These are phyloP conservation scores for Lymantria dispar DNA, from an alignment of 2,888 invertebrate genomes.

Conservation along the genomic window DNA sequence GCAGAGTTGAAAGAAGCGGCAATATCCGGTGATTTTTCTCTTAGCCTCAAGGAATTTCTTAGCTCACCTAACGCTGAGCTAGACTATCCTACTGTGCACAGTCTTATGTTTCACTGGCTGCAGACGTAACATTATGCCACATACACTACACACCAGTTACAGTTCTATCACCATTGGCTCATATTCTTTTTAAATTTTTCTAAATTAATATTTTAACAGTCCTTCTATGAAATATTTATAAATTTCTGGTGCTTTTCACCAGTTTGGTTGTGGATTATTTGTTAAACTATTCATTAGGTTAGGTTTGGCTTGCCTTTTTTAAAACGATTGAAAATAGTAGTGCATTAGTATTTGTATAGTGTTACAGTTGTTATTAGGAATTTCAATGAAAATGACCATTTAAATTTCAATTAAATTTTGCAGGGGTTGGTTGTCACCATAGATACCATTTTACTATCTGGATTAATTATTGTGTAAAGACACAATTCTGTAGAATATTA, in stretches of 20 bases:
- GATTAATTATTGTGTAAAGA: background rate
- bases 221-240: too few species aligned
- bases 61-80: conserved; percentile 72
- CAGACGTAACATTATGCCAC: conserved; percentile 65
- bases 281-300: too few species aligned
- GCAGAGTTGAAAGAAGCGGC: conserved; percentile 49
- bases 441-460: too few species aligned
- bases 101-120: conserved; percentile 79
- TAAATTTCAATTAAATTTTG: background rate
- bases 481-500: conserved; percentile 1
- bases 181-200: conserved; percentile 26
- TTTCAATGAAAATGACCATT: too few species aligned
- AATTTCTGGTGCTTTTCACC: background rate
- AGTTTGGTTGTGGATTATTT: too few species aligned
- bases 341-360: too few species aligned
- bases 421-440: background rate
- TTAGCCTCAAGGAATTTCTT: conserved; percentile 65
- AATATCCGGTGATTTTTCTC: conserved; percentile 46
- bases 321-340: too few species aligned
- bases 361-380: too few species aligned
- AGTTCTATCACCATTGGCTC: conserved; percentile 34
- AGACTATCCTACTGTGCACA: conserved; percentile 76
- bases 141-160: conserved; percentile 20
- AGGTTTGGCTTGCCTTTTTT: too few species aligned
- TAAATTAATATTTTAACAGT: conserved; percentile 13